Percentiles rank a stretch among this genome's conserved stretches.
Evolutionary conservation across 2,888 invertebrate genomes (phyloP).

Genomic region (Brachylomia viminalis): DNA sequence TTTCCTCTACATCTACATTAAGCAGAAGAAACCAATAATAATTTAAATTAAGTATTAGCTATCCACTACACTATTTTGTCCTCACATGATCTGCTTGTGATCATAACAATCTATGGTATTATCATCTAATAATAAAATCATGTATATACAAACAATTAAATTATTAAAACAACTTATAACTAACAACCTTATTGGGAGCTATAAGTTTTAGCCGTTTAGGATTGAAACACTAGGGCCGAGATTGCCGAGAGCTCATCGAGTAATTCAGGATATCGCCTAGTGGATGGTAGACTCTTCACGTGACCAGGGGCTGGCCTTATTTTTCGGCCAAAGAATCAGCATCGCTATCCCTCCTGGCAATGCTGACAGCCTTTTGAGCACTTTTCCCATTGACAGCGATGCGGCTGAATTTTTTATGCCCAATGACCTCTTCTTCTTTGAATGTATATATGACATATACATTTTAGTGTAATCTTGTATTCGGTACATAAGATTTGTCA

Average conservation of each 20-base stretch:
- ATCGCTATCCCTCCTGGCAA: background rate
- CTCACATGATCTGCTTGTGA: background rate
- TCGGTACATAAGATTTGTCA: background rate
- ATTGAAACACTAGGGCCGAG: background rate
- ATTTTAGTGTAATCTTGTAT: background rate
- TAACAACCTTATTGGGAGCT: background rate
- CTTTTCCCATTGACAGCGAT: background rate
- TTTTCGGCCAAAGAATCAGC: background rate
- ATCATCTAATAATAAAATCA: background rate
- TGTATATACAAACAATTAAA: background rate
- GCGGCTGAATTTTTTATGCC: background rate
- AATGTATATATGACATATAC: background rate
- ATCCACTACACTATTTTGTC: background rate
- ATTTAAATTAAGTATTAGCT: background rate
- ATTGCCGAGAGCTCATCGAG: background rate
- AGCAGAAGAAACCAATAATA: background rate
- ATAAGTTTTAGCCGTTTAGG: background rate
- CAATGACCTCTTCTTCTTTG: background rate
- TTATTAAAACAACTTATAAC: background rate
- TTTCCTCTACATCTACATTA: background rate
- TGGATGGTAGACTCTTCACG: background rate
- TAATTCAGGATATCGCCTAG: background rate
- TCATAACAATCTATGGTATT: background rate
- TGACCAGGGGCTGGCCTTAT: background rate
- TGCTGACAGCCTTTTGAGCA: background rate